A percentile compares a stretch with the other conserved stretches of the same genome.
Evolutionary conservation across 2,797 vertebrate genomes (phyloP).

Genomic region (Remorina albescens): DNA sequence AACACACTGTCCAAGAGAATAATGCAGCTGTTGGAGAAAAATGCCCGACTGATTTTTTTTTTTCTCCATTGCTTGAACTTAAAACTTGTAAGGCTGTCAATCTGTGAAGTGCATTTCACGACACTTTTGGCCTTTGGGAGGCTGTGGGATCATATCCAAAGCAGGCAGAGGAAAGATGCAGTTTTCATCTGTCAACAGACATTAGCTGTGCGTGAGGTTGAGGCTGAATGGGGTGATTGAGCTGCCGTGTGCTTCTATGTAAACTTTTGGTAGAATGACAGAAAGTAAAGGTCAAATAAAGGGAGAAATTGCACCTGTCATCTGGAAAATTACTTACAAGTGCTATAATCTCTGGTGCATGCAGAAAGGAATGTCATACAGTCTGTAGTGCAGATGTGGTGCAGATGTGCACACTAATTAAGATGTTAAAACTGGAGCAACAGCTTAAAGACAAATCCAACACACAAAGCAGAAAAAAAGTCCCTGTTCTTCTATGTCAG

Average conservation of each 20-base stretch:
- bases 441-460: neutral
- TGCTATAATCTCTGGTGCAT: neutral
- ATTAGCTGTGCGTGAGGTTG: conserved; percentile 3
- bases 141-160: conserved; percentile 15
- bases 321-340: neutral
- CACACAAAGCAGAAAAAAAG: neutral
- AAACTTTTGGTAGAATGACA: neutral
- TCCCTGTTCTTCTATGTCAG: neutral
- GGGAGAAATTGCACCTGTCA: conserved; percentile 1
- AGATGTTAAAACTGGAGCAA: neutral
- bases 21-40: conserved; percentile 39
- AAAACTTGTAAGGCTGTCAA: conserved; percentile 6
- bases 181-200: conserved; percentile 47
- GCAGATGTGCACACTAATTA: neutral
- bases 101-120: conserved; percentile 9
- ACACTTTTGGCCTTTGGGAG: conserved; percentile 12
- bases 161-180: conserved; percentile 16
- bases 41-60: conserved; percentile 9
- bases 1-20: conserved; percentile 22
- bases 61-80: conserved; percentile 21
- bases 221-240: conserved; percentile 35
- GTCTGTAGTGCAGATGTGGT: neutral
- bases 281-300: neutral
- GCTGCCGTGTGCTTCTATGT: conserved; percentile 1
- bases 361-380: neutral